Evolutionary conservation across 2,113 vertebrate species (phyloP).

Genomic region (Tychaedon coryphoeus): DNA sequence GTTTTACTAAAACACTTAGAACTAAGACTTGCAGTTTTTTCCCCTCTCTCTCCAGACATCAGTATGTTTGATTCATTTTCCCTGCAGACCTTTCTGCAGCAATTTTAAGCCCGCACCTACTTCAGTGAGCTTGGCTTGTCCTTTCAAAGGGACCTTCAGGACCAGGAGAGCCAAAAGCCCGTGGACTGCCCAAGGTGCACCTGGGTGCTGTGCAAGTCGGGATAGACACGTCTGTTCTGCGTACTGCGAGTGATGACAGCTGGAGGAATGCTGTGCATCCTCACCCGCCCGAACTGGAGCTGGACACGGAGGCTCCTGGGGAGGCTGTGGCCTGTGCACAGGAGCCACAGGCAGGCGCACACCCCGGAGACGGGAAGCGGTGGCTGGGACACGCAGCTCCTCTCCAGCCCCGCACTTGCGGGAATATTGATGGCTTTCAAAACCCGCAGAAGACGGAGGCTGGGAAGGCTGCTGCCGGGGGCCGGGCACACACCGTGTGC

Average conservation of each 20-base stretch:
- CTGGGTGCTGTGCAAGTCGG: not conserved
- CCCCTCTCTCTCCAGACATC: not conserved
- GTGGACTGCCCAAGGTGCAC: not conserved
- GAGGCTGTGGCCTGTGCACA: accelerated
- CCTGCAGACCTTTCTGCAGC: not conserved
- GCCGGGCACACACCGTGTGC: not conserved
- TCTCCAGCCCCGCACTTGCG: not conserved
- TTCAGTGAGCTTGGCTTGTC: not conserved
- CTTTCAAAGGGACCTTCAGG: not conserved
- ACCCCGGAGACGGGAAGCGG: not conserved
- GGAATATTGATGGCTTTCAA: not conserved
- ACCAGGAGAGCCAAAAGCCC: not conserved
- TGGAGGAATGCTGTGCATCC: not conserved
- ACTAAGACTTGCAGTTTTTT: not conserved
- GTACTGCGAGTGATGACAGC: not conserved
- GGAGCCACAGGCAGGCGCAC: not conserved
- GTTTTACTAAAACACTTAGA: not conserved
- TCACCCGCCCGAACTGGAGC: not conserved
- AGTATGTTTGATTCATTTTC: not conserved
- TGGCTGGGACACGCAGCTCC: not conserved
- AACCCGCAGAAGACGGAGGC: not conserved
- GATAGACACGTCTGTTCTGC: not conserved
- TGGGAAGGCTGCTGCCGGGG: not conserved
- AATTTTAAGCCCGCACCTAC: not conserved
- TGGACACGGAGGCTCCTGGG: not conserved